Conservation (phyloP, 1,140 invertebrate species). For the Mamestra configurata region DNA sequence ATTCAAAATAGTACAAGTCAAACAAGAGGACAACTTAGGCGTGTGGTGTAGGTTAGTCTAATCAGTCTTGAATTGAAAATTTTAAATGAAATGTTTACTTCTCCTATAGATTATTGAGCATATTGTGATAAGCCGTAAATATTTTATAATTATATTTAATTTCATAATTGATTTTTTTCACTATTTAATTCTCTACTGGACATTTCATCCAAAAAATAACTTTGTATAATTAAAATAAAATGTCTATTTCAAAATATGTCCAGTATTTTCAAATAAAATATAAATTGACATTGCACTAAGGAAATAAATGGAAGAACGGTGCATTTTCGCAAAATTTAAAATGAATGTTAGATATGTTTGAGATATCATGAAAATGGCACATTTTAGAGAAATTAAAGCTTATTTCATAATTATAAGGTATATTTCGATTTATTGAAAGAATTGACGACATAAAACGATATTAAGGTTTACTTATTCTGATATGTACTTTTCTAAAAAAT, state of each 20-base stretch:
- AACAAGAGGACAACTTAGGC: slow-evolving; percentile 5
- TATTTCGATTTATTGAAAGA: slow-evolving; percentile 27
- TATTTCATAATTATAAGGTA: slow-evolving; percentile 47
- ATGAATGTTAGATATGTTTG: slow-evolving; percentile 58
- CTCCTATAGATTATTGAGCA: slow-evolving; percentile 67
- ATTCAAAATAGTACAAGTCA: background rate
- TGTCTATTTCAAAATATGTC: slow-evolving; percentile 32
- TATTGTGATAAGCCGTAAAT: slow-evolving; percentile 55
- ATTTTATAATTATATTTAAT: slow-evolving; percentile 20
- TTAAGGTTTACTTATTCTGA: slow-evolving; percentile 21
- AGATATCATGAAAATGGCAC: slow-evolving; percentile 64
- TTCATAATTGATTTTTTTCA: slow-evolving; percentile 42
- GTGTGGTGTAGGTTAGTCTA: slow-evolving; percentile 72
- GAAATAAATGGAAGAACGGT: slow-evolving; percentile 60
- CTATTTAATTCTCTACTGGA: slow-evolving; percentile 32
- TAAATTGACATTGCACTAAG: slow-evolving; percentile 48
- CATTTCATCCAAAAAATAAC: slow-evolving; percentile 20
- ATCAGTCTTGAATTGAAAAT: slow-evolving; percentile 80
- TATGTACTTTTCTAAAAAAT: slow-evolving; percentile 39
- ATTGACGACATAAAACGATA: background rate
- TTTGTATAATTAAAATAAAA: slow-evolving; percentile 32
- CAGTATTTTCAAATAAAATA: slow-evolving; percentile 23
- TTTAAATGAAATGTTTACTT: slow-evolving; percentile 59
- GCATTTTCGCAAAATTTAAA: slow-evolving; percentile 24
- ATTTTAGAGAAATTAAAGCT: slow-evolving; percentile 68